These are phyloP conservation scores for Oscarella lobularis DNA, from an alignment of 37 sponge, comb jelly and placozoan species.

Conservation along the genomic window DNA sequence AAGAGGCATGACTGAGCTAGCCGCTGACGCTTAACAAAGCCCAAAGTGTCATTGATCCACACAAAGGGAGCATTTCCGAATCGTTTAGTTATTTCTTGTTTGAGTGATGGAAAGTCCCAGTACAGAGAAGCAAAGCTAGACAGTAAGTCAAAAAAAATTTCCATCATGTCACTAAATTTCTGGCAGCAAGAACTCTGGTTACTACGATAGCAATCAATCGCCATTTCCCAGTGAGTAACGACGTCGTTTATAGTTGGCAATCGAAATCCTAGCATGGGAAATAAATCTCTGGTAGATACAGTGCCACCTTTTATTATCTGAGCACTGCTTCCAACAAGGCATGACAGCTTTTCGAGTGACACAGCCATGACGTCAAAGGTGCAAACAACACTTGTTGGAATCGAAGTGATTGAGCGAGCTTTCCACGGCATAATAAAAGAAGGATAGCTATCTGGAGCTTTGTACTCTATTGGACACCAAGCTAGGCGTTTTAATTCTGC, in stretches of 20 bases:
- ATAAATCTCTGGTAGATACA: background rate
- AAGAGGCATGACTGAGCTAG: background rate
- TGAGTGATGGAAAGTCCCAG: background rate
- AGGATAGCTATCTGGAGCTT: background rate
- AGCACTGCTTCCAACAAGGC: background rate
- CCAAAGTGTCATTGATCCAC: background rate
- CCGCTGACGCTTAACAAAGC: background rate
- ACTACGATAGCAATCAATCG: background rate
- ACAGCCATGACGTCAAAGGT: background rate
- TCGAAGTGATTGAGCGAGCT: too few species aligned
- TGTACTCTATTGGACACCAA: background rate
- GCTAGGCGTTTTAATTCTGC: constrained; percentile 39
- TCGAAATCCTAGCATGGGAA: too few species aligned
- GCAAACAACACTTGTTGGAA: background rate
- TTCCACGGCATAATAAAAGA: background rate
- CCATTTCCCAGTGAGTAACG: background rate
- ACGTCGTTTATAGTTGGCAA: background rate
- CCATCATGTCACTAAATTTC: background rate
- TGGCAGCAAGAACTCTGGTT: too few species aligned
- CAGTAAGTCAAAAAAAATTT: background rate
- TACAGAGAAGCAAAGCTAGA: background rate
- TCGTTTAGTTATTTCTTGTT: too few species aligned
- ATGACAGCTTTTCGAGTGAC: background rate
- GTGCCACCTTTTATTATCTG: background rate
- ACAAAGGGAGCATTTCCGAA: background rate